A percentile compares a stretch with the other conserved stretches of the same genome.
Conservation (phyloP, 1,140 invertebrate genomes). For the Drosophila sp. region DNA sequence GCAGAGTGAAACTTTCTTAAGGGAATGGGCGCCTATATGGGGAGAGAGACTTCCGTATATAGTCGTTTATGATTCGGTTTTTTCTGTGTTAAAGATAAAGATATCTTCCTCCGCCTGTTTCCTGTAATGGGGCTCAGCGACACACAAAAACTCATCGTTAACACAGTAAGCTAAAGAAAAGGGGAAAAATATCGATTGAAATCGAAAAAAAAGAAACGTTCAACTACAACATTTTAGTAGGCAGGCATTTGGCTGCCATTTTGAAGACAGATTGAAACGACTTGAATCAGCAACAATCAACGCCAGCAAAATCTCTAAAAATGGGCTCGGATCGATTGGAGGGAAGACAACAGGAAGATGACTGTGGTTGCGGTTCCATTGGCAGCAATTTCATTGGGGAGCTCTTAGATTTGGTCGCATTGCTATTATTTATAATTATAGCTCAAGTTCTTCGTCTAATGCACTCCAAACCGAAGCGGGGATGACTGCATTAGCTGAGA, state of each 20-base stretch:
- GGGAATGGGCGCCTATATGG: not conserved
- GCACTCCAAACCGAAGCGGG: not conserved
- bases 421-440: not conserved
- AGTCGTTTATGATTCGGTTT: slow-evolving; percentile 74
- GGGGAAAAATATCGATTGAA: slow-evolving; percentile 9
- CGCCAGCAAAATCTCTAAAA: not conserved
- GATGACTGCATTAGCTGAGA: too few relatives aligned
- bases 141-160: slow-evolving; percentile 6
- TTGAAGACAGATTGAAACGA: not conserved
- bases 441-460: not conserved
- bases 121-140: slow-evolving; percentile 41
- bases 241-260: not conserved
- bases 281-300: not conserved
- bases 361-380: too few relatives aligned
- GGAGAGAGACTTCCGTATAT: slow-evolving; percentile 58
- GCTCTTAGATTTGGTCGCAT: not conserved
- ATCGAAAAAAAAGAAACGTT: not conserved
- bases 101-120: slow-evolving; percentile 48
- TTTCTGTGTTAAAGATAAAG: slow-evolving; percentile 58
- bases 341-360: not conserved
- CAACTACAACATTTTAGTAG: not conserved
- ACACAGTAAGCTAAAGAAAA: not conserved
- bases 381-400: too few relatives aligned
- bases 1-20: slow-evolving; percentile 21
- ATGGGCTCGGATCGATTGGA: not conserved